Evolutionary conservation across 2,113 vertebrate species (phyloP), one percentile per base, ranked within the genome.

Genomic region (Callithrix jacchus): DNA sequence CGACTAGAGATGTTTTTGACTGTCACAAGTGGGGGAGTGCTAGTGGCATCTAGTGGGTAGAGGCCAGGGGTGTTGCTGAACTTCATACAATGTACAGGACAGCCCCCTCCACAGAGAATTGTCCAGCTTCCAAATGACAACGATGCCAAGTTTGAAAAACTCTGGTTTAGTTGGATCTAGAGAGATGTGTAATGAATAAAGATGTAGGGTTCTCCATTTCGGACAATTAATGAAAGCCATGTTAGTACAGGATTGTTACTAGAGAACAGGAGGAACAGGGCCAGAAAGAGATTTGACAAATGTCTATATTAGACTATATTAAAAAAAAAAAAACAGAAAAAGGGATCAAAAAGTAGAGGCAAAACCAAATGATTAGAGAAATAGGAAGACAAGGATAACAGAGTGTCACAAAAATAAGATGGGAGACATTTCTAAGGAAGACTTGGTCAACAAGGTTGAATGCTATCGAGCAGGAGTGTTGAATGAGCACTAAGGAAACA

Each of bases 111-210:
- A 89, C 45, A 94, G 37, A 89, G 32, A 81, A 71, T 1, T 58
- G 17, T 64, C 58, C 49, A 52, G 64, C 30, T 54, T 27, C 47
- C 47, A 68, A 80, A 80, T 73, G 71, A 40, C 47, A 58, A 9
- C 23, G 82, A 71, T 49, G 58, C 13, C 0, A 12, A 95, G 5
- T 9, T 20, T 66, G 87, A 89, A 20, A 96, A 77, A 49, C 2
- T 21, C 18, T 89, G 76, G 7, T 74, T n/a, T 93, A 87, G 25
- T 66, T 89, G 30, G 8, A 77, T 79, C 45, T 96, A n/a, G 6
- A 93, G 47, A 47, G 16, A 83, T 73, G 64, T 14, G 7, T 66
- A 89, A 95, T 82, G 64, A 89, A 74, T 40, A 89, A 96, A 76
- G 25, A 80, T 56, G 10, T 68, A n/a, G 68, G 3, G 13, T 81